Percentiles rank a stretch among this genome's conserved stretches.
Conservation (phyloP, 2,113 vertebrate species). For the Lamprotornis superbus region DNA sequence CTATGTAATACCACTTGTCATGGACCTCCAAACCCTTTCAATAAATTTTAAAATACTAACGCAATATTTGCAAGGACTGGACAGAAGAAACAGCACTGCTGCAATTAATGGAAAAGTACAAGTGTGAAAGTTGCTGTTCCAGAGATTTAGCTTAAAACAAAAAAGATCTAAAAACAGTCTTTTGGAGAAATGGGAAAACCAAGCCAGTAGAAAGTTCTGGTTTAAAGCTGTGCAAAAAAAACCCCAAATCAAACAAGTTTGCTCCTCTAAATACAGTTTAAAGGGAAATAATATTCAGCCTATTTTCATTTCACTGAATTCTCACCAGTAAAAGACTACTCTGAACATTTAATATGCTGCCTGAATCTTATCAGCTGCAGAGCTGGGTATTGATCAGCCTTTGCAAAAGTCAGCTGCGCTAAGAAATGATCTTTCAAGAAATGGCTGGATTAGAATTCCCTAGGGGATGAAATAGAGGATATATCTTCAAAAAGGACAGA, state of each 20-base stretch:
- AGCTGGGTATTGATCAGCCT: neutral
- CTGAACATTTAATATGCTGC: neutral
- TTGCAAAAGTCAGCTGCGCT: neutral
- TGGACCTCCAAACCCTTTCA: neutral
- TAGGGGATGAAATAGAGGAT: neutral
- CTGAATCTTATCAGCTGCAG: neutral
- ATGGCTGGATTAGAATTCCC: neutral
- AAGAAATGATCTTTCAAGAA: neutral
- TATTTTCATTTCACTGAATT: neutral
- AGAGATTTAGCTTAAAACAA: neutral
- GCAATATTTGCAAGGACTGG: neutral
- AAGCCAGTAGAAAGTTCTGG: neutral
- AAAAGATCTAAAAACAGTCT: neutral
- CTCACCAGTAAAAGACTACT: neutral
- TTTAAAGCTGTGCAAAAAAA: neutral
- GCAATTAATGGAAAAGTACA: neutral
- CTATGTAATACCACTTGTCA: neutral
- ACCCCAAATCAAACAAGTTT: rapidly evolving
- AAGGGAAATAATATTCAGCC: neutral
- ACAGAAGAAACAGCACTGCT: neutral
- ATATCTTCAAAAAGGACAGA: neutral
- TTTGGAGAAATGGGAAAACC: neutral
- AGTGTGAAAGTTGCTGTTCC: neutral
- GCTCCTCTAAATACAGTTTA: neutral
- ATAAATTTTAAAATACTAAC: neutral